These are phyloP conservation scores for Apantesis nais DNA, from an alignment of 2,888 invertebrate genomes.

Conservation along the genomic window DNA sequence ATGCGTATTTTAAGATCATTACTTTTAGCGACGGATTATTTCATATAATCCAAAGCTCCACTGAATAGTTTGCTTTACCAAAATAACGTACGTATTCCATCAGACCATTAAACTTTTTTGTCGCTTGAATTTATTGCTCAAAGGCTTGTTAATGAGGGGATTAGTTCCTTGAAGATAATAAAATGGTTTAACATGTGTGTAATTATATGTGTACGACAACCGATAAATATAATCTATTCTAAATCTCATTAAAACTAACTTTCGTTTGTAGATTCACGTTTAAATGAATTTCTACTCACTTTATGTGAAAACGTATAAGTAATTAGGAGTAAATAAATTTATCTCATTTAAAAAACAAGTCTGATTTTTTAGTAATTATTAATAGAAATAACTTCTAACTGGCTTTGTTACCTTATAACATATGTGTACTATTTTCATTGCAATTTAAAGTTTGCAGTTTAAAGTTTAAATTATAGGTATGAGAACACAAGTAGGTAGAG, in stretches of 20 bases:
- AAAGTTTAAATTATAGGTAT: background rate
- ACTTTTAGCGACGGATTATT: constrained; percentile 13
- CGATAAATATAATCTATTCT: background rate
- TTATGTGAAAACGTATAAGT: background rate
- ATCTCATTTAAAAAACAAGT: background rate
- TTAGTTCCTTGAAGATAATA: background rate
- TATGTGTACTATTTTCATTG: no score
- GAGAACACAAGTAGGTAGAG: background rate
- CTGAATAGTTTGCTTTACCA: constrained; percentile 27
- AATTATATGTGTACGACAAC: background rate
- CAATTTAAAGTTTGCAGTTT: no score
- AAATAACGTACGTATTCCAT: constrained; percentile 22
- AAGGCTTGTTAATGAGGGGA: constrained; percentile 12
- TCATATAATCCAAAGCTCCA: constrained; percentile 6
- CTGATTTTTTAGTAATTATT: background rate
- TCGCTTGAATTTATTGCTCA: constrained; percentile 8
- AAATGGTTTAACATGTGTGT: background rate
- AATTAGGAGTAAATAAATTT: background rate
- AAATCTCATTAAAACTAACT: background rate
- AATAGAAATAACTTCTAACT: background rate
- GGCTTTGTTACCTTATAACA: no score
- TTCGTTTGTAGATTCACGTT: background rate
- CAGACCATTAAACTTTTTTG: constrained; percentile 25
- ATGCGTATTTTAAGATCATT: background rate
- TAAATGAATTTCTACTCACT: background rate